Evolutionary conservation across 2,888 invertebrate species (phyloP), one percentile per base, ranked within the genome.

Genomic region (Xylocampa areola): DNA sequence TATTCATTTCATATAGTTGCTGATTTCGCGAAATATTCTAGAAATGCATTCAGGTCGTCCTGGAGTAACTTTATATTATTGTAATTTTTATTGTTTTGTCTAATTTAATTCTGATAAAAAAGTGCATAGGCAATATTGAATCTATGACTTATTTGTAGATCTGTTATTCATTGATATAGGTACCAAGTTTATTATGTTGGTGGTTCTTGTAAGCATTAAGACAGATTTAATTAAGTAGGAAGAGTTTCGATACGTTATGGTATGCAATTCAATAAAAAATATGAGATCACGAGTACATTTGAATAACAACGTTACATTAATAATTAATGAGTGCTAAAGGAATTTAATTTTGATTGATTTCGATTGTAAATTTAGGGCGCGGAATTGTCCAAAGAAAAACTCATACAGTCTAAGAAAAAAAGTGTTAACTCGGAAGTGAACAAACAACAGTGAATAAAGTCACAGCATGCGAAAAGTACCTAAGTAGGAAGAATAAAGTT

Each of bases 401-500:
- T 10, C 7, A 16, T 19, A 29, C 14, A 7, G 27, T 1, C 25
- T 10, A 53, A 55, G 36, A 62, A 53, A 60, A 58, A 60, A 58
- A 67, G 8, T 11, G 30, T 55, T 36, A 49, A 71, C 64, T 66
- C 87, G 88, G 90, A 89, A 88, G 82, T 80, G 71, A 62, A 76
- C 51, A 66, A 58, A 77, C 79, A 79, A 80, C 78, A 81, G 73
- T 13, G 10, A 54, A 47, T 40, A 44, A 64, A 76, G 58, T 49
- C 61, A 52, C 71, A 73, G 71, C 79, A 76, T 81, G 77, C 81
- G 78, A 84, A 84, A 87, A 82, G n/a, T n/a, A n/a, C n/a, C n/a
- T n/a, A n/a, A n/a, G 73, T 79, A 89, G 89, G 90, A 92, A 91
- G 90, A 87, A 82, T 51, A 63, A 60, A 69, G 77, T 83, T 82